A percentile compares a stretch with the other conserved stretches of the same genome.
Conservation (phyloP, 2,797 vertebrate genomes). For the Glossophaga mutica region DNA sequence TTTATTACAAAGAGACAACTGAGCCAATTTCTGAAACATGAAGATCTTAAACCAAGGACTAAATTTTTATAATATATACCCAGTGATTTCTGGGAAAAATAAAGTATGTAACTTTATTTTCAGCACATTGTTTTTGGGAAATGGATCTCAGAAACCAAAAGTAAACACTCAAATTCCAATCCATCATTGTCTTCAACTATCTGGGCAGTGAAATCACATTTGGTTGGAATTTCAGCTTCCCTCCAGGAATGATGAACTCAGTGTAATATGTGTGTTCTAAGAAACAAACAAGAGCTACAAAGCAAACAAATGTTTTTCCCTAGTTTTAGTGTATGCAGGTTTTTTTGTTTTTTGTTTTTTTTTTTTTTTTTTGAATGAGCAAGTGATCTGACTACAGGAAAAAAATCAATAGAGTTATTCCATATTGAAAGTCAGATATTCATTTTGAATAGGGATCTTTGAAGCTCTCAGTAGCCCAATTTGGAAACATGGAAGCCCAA, state of each 20-base stretch:
- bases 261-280: neutral
- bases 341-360: neutral
- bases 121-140: neutral
- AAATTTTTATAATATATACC: neutral
- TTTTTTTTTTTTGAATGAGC: neutral
- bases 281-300: neutral
- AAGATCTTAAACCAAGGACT: neutral
- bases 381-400: neutral
- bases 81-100: constrained; percentile 21
- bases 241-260: neutral
- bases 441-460: neutral
- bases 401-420: neutral
- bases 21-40: neutral
- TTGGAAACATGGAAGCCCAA: neutral
- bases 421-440: neutral
- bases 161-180: neutral
- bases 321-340: neutral
- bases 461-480: neutral
- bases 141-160: neutral
- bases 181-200: neutral
- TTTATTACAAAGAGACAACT: neutral
- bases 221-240: neutral
- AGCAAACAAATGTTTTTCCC: neutral
- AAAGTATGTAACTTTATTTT: neutral
- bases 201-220: neutral